A percentile compares a stretch with the other conserved stretches of the same genome.
Evolutionary conservation across 2,888 invertebrate species (phyloP).

Genomic region (Eupeodes luniger): DNA sequence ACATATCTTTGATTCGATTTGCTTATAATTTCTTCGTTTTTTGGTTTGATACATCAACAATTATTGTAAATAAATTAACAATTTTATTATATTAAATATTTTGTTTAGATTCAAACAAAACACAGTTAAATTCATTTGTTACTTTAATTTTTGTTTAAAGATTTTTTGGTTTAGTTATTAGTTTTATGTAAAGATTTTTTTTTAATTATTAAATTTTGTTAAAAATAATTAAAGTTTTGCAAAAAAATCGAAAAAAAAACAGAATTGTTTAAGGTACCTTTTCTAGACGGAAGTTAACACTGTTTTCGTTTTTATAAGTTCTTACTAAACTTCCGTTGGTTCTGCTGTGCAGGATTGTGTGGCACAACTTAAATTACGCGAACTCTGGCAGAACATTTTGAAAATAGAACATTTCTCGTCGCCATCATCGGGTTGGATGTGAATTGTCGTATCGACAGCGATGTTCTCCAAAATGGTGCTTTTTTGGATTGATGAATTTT

Average conservation of each 20-base stretch:
- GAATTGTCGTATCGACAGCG: slow-evolving; percentile 68
- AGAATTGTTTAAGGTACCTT: slow-evolving; percentile 51
- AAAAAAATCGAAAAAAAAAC: slow-evolving; percentile 6
- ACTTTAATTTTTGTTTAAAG: slow-evolving; percentile 28
- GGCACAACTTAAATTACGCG: slow-evolving; percentile 81
- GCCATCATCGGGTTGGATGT: slow-evolving; percentile 71
- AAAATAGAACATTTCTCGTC: slow-evolving; percentile 79
- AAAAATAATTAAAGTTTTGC: slow-evolving; percentile 28
- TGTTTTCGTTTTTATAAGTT: not conserved
- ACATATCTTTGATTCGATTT: slow-evolving; percentile 57
- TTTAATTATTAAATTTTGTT: slow-evolving; percentile 54
- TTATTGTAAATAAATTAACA: slow-evolving; percentile 42
- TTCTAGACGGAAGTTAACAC: not conserved
- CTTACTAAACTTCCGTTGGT: slow-evolving; percentile 82
- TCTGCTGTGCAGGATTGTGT: slow-evolving; percentile 81
- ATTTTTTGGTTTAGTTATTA: slow-evolving; percentile 71
- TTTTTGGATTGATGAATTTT: slow-evolving; percentile 54
- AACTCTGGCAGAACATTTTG: slow-evolving; percentile 83
- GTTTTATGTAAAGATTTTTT: slow-evolving; percentile 27
- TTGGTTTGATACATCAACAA: slow-evolving; percentile 71
- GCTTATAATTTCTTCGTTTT: slow-evolving; percentile 15
- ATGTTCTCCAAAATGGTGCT: slow-evolving; percentile 68
- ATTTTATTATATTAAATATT: not conserved
- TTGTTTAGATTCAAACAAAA: not conserved
- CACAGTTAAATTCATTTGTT: slow-evolving; percentile 68